Base-by-base conservation (phyloP, 1,140 invertebrate species). In the Lepidotrigona ventralis region DNA sequence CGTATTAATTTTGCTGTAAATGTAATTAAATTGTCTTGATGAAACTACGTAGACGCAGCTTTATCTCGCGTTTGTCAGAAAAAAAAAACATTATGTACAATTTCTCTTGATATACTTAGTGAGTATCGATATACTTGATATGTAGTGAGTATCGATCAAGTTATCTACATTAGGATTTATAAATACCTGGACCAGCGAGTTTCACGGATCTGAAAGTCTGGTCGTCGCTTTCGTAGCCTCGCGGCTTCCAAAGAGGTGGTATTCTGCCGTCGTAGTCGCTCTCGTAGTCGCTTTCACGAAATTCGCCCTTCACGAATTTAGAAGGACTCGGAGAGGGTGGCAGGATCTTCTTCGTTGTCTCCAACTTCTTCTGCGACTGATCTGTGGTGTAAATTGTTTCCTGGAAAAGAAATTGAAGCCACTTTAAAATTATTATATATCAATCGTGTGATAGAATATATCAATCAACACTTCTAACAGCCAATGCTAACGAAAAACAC, bases 221-320 rank as follows among this genome's bases (percentile, higher is more conserved):
- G 70, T 95, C 94, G 56, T 96, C 95, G 0, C 93, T 90, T 77
- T 95, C 95, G 1, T 95, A 94, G 83, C 95, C 94, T 58, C 92
- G 92, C 19, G 95, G 95, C 4, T 94, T 93, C 95, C 96, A 97
- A 46, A 95, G 92, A 0, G 96, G 94, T 74, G 95, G 94, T 88
- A 96, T 96, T 83, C 95, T 94, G 56, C 94, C 94, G 74, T 97
- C 96, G 82, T 96, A 96, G 89, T 97, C 96, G 89, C 96, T 97
- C 92, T 97, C 96, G 86, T 97, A 97, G 89, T 97, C 97, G 89
- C 96, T 94, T 94, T 96, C 95, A 56, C 95, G 93, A 89, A 96
- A 97, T 93, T 97, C 96, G 70, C 96, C 95, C 88, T 96, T 95
- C 71, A 96, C 90, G 93, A 97, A 96, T 95, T 96, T 96, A 60